Evolutionary conservation across 2,797 vertebrate species (phyloP).

Genomic region (Triplophysa bombifrons): DNA sequence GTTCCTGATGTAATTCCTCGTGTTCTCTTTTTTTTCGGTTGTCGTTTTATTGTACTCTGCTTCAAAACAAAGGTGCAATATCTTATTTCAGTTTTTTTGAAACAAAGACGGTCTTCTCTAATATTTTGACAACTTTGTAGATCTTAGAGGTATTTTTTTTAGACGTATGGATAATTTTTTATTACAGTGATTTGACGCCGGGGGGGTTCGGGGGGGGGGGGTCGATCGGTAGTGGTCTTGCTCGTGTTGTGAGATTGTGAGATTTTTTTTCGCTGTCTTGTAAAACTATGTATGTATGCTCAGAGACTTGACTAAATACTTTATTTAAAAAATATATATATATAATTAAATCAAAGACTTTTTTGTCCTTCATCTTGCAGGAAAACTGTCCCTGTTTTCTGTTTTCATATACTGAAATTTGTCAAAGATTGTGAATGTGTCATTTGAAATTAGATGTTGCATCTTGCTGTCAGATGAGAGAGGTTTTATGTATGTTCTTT

Average conservation of each 20-base stretch:
- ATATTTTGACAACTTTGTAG: conserved; percentile 82
- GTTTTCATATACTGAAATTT: conserved; percentile 86
- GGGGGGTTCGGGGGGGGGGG: conserved; percentile 63
- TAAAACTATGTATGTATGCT: conserved; percentile 86
- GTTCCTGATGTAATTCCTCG: conserved; percentile 83
- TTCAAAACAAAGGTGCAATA: conserved; percentile 85
- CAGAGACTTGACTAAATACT: conserved; percentile 90
- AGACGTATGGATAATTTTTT: conserved; percentile 79
- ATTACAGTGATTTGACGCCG: conserved; percentile 79
- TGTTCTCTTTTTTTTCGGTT: conserved; percentile 81
- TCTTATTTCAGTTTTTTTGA: conserved; percentile 83
- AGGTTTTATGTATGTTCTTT: conserved; percentile 82
- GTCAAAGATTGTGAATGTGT: conserved; percentile 83
- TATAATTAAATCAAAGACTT: conserved; percentile 78
- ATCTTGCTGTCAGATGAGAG: conserved; percentile 85
- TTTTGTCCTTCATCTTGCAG: conserved; percentile 75
- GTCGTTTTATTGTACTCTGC: conserved; percentile 86
- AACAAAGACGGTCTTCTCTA: conserved; percentile 83
- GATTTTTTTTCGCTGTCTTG: conserved; percentile 81
- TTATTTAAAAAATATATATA: conserved; percentile 87
- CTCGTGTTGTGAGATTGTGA: conserved; percentile 67
- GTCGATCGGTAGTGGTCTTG: conserved; percentile 62
- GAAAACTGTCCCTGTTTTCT: conserved; percentile 83
- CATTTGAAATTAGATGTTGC: conserved; percentile 87
- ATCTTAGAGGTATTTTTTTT: conserved; percentile 73